These are phyloP conservation scores for Eupithecia subumbrata DNA, from an alignment of 2,888 invertebrate species.

Conservation along the genomic window DNA sequence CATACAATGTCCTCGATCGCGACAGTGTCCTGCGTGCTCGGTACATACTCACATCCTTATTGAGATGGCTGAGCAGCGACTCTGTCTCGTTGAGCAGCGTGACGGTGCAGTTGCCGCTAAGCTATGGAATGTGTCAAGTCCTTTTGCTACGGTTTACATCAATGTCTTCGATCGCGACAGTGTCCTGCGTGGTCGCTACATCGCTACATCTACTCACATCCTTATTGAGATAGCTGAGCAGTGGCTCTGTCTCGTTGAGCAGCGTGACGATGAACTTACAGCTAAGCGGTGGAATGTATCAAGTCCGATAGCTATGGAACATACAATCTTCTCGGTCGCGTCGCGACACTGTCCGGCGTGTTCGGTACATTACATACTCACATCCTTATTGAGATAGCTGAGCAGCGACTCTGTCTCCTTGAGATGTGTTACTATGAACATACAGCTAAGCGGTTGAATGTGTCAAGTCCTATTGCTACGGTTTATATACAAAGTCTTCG, in stretches of 20 bases:
- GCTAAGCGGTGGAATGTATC: no score
- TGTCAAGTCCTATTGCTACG: conserved; percentile 62
- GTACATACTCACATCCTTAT: conserved; percentile 95
- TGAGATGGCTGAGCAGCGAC: conserved; percentile 94
- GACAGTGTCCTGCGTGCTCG: conserved; percentile 47
- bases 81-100: conserved; percentile 98
- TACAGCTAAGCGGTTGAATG: no score
- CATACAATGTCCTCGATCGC: not conserved
- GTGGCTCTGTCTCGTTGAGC: conserved; percentile 96
- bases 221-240: conserved; percentile 97
- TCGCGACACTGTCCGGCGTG: no score
- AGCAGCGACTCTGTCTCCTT: no score
- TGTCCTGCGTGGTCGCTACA: conserved; percentile 51
- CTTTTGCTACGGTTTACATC: no score
- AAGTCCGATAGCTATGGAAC: no score
- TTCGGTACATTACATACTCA: no score
- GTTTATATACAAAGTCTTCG: not conserved
- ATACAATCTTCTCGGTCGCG: no score
- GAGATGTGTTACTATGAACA: no score
- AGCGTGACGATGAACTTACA: no score
- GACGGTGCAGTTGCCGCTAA: conserved; percentile 91
- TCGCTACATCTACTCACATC: conserved; percentile 91
- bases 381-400: no score
- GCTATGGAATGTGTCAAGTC: no score
- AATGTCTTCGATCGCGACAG: not conserved